Conservation (phyloP, 2,797 vertebrate genomes). For the Champsocephalus esox region DNA sequence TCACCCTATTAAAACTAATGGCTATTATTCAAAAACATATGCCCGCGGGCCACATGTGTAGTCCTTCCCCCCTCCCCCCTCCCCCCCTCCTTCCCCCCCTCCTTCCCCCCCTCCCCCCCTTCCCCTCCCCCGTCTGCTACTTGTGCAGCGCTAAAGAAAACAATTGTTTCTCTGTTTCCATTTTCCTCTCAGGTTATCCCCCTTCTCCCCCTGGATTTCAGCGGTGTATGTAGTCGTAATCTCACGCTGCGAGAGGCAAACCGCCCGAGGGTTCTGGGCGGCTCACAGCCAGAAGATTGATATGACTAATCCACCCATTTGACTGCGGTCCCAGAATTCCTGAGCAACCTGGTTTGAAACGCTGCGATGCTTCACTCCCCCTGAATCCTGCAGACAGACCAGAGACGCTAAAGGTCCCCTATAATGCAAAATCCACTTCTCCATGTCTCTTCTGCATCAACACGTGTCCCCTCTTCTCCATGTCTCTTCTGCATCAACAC, state of each 20-base stretch:
- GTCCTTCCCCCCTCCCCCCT: background rate
- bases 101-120: background rate
- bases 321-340: slow-evolving; percentile 66
- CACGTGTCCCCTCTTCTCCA: no score
- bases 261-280: slow-evolving; percentile 32
- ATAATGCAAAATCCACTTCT: no score
- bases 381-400: slow-evolving; percentile 24
- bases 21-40: slow-evolving; percentile 80
- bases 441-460: no score
- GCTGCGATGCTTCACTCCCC: slow-evolving; percentile 38
- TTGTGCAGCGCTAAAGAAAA: slow-evolving; percentile 57
- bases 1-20: slow-evolving; percentile 82
- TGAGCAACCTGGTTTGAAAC: slow-evolving; percentile 38
- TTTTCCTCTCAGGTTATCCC: slow-evolving; percentile 47
- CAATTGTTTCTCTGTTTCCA: slow-evolving; percentile 69
- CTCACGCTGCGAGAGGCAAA: slow-evolving; percentile 41
- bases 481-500: no score
- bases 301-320: slow-evolving; percentile 64
- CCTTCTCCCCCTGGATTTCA: slow-evolving; percentile 17
- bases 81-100: background rate
- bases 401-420: background rate
- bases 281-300: slow-evolving; percentile 68
- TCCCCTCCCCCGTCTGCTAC: slow-evolving; percentile 6
- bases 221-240: slow-evolving; percentile 41
- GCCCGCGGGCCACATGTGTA: slow-evolving; percentile 68